These are phyloP conservation scores for Acromyrmex heyeri DNA, from an alignment of 1,140 invertebrate species.

Conservation along the genomic window DNA sequence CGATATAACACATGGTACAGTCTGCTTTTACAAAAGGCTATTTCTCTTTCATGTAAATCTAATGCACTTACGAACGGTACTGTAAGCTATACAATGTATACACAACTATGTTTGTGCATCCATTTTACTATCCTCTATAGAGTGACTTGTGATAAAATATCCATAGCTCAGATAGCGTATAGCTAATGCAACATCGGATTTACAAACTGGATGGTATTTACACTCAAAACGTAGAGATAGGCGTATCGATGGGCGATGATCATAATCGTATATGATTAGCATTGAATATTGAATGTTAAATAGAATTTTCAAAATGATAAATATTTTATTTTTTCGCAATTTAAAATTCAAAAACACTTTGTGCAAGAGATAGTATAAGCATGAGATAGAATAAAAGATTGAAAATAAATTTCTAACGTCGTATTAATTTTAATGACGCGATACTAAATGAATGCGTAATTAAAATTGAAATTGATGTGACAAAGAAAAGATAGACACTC, in stretches of 20 bases:
- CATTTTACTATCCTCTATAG: constrained; percentile 7
- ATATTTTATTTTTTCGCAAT: not conserved
- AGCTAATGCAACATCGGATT: constrained; percentile 8
- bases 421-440: not conserved
- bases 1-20: not conserved
- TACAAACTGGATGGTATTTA: constrained; percentile 39
- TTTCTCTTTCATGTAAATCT: constrained; percentile 18
- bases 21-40: not conserved
- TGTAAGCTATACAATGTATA: constrained; percentile 7
- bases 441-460: not conserved
- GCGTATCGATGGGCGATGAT: not conserved
- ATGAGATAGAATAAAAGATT: not conserved
- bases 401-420: not conserved
- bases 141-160: constrained; percentile 24
- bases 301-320: not conserved
- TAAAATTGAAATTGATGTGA: not conserved
- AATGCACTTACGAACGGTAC: not conserved
- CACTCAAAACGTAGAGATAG: constrained; percentile 15
- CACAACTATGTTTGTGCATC: constrained; percentile 27
- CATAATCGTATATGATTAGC: not conserved
- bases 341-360: not conserved
- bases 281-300: not conserved
- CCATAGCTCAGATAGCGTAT: not conserved
- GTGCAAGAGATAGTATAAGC: not conserved
- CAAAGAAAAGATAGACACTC: constrained; percentile 68